A percentile compares a stretch with the other conserved stretches of the same genome.
These are phyloP conservation scores for Dendrocopos noguchii DNA, from an alignment of 2,113 vertebrate species.

Conservation along the genomic window DNA sequence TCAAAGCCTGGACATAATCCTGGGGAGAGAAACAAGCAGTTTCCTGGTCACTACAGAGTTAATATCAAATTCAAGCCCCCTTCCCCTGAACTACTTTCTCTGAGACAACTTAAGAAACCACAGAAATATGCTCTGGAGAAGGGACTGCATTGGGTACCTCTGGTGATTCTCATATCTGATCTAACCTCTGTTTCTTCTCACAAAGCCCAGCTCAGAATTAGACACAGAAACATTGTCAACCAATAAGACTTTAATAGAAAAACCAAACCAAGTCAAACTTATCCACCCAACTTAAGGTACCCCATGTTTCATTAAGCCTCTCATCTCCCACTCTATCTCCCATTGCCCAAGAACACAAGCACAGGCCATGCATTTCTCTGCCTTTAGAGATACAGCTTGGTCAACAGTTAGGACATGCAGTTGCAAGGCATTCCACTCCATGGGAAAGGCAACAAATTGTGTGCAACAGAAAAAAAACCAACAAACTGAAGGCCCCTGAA, in stretches of 20 bases:
- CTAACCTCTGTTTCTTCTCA: neutral
- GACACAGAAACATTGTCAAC: neutral
- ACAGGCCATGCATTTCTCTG: neutral
- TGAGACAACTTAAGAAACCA: neutral
- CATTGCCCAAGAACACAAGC: neutral
- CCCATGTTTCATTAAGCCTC: neutral
- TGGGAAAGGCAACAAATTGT: neutral
- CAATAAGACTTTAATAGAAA: neutral
- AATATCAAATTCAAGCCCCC: neutral
- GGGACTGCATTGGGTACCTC: neutral
- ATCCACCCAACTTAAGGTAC: neutral
- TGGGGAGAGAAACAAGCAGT: conserved; percentile 61
- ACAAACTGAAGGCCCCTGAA: neutral
- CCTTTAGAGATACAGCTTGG: neutral
- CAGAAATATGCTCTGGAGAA: neutral
- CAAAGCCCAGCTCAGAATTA: neutral
- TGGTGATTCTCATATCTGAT: neutral
- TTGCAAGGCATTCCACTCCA: neutral
- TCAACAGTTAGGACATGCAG: neutral
- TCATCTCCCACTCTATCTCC: neutral
- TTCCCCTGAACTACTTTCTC: neutral
- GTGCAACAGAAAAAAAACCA: neutral
- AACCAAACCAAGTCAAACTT: neutral
- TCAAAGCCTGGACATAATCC: conserved; percentile 95
- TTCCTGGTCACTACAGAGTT: conserved; percentile 2